Evolutionary conservation across 2,113 vertebrate genomes (phyloP), one percentile per base, ranked within the genome.

Genomic region (Numenius arquata): DNA sequence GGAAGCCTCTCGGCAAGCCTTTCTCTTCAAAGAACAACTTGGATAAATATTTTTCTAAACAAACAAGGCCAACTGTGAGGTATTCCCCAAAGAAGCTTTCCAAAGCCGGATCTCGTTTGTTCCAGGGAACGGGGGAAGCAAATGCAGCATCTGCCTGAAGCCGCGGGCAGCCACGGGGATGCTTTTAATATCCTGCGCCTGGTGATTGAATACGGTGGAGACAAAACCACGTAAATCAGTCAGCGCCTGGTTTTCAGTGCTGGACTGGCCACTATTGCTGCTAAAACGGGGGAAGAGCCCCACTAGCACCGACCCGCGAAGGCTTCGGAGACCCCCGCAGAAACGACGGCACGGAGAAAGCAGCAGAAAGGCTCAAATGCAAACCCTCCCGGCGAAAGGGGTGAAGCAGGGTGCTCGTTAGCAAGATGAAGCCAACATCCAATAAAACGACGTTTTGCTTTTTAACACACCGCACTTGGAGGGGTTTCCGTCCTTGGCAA

Each of bases 31-130:
- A 95, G 84, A 58, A 32, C 45, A 45, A 63, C 76, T 63, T 14
- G 58, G 22, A 75, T 41, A 82, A 93, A 90, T 59, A 72, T 30
- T 68, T 96, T 91, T 91, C 95, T 97, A 94, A 97, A 94, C 97
- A 97, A 97, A 97, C 93, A 96, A 90, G 89, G 93, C 95, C 30
- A 27, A 62, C 85, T 48, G 91, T 36, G 75, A 95, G 95, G 94
- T 96, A 96, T 97, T 97, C 94, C 96, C 96, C 87, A 73, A 94
- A 95, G 96, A 78, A 95, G 88, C 90, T 83, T 80, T 34, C 61
- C 82, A 82, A 91, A 94, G 91, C 91, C n/a, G 86, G 83, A 74
- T 73, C 15, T 9, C 52, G 53, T 94, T 95, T 93, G 82, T 62
- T 74, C 77, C 8, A 67, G 82, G 95, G 94, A 96, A 34, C 77